Percentiles rank a stretch among this genome's conserved stretches.
These are phyloP conservation scores for Drosophila pseudoananassae DNA, from an alignment of 1,140 invertebrate genomes.

Conservation along the genomic window DNA sequence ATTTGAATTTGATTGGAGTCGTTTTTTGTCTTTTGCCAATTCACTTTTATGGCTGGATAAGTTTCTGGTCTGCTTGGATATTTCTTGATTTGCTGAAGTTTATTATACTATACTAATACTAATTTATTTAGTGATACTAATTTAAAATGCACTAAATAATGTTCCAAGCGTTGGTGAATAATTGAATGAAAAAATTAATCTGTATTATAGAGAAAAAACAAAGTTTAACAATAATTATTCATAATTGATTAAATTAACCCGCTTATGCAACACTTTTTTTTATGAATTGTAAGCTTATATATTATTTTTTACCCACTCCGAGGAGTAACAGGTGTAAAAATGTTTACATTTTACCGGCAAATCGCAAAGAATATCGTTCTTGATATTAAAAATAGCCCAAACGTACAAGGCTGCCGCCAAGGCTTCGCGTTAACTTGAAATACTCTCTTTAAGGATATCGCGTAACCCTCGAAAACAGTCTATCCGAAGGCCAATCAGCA, in stretches of 20 bases:
- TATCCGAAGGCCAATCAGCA: conserved; percentile 58
- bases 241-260: neutral
- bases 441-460: conserved; percentile 54
- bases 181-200: too few relatives aligned
- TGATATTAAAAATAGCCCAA: neutral
- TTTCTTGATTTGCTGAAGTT: neutral
- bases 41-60: conserved; percentile 6
- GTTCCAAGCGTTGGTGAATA: too few relatives aligned
- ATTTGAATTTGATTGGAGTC: conserved; percentile 71
- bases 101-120: too few relatives aligned
- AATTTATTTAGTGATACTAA: too few relatives aligned
- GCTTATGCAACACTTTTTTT: too few relatives aligned
- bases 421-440: conserved; percentile 57
- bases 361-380: neutral
- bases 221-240: neutral
- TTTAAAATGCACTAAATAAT: neutral
- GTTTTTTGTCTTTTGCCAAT: conserved; percentile 35
- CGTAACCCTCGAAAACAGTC: conserved; percentile 14
- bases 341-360: neutral
- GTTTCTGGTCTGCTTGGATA: conserved; percentile 14
- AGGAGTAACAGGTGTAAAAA: neutral
- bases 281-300: neutral
- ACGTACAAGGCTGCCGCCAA: conserved; percentile 3
- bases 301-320: neutral
- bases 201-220: neutral